Evolutionary conservation across 2,888 invertebrate genomes (phyloP), one percentile per base, ranked within the genome.

Genomic region (Pachymerium ferrugineum): DNA sequence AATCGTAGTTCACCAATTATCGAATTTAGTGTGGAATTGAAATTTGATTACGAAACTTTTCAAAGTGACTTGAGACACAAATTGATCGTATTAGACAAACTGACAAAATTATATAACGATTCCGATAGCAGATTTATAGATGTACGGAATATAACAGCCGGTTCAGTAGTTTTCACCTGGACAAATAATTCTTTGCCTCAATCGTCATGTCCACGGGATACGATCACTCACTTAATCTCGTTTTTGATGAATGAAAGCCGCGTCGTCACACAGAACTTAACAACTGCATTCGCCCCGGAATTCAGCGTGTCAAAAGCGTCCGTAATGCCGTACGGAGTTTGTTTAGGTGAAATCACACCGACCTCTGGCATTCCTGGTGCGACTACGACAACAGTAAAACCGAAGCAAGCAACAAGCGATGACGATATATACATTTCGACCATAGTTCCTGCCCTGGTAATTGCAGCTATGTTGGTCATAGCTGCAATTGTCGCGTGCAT

Each of bases 401-500:
- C 74, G 67, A 74, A 73, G 72, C 75, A 77, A 79, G 54, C 81
- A 83, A 33, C 82, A 85, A 3, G 85, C 86, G 54, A 83, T 84
- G 84, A 84, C 70, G 83, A 85, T 74, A 83, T 86, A 74, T 82
- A 86, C 77, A 82, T 87, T 72, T 95, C 94, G 10, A 94, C 93
- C 77, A 89, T 97, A 47, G 87, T 97, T 74, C 96, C 97, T 0
- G 92, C 93, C 0, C 87, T 93, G 14, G 83, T 85, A 33, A 91
- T 96, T 31, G 88, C 92, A 0, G 88, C 90, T 22, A 94, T 97
- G 91, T 86, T 97, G 42, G 83, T 95, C 14, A 85, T 97, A 67
- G 94, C 96, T 0, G 89, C 92, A 0, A 85, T 95, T 73, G 89
- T 96, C 73, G 95, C 96, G 0, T 93, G 94, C 80, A 88, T 94